Evolutionary conservation across 2,797 vertebrate species (phyloP), one percentile per base, ranked within the genome.

Genomic region (Accipiter superciliosus): DNA sequence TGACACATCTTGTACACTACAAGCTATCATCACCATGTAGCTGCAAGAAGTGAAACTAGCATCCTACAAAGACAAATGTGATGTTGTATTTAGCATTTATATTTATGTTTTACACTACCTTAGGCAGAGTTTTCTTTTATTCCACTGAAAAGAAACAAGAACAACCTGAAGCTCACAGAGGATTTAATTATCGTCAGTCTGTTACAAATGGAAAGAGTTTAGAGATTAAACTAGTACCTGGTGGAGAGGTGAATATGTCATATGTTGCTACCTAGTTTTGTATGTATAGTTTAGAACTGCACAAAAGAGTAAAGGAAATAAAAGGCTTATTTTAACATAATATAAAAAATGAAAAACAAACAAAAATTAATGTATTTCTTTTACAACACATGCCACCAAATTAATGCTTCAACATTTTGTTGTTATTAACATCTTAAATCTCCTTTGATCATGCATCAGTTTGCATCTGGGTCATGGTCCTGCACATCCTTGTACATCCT

Each of bases 301-400:
- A 61, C 3, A 39, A 63, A 94, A 49, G 5, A 87, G 5, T 16
- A 31, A 69, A 80, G 10, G 49, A 89, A 95, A 89, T 22, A 49
- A 77, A 39, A 81, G 13, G 6, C 4, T 80, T 77, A 62, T 53
- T 89, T 89, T 42, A 80, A 26, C 11, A 67, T 42, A 65, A 49
- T 35, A 26, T 31, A 15, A 19, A 13, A 35, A 57, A 22, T 7
- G 0, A 9, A 39, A 55, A n/a, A 1, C 1, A 28, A n/a, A 20
- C 2, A 5, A 7, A 37, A 50, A 22, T 22, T 19, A 33, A 50
- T 24, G 8, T 14, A 13, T 50, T 6, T 67, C 0, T 85, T 72
- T 70, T 67, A 37, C 6, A 83, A n/a, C 21, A 5, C 5, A 16
- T 55, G 33, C 1, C 8, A 45, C 63, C 12, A 74, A 45, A n/a